These are phyloP conservation scores for Clitarchus hookeri DNA, from an alignment of 2,888 invertebrate species.

Conservation along the genomic window DNA sequence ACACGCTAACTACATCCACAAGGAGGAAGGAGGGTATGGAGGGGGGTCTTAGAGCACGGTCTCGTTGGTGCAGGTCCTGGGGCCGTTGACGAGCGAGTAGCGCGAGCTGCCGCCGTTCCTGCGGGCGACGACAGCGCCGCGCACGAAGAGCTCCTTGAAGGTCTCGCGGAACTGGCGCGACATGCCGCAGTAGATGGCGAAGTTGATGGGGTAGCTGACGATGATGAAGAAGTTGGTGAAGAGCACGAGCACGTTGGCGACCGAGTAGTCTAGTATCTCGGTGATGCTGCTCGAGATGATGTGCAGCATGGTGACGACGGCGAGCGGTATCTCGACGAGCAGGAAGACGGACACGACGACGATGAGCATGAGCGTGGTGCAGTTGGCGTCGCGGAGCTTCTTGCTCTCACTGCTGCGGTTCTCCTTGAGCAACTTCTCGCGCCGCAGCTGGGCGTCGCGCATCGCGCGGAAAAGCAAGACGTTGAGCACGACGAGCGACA, in stretches of 20 bases:
- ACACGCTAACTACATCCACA: too few species aligned
- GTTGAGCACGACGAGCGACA: constrained; percentile 85
- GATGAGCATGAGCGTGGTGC: constrained; percentile 85
- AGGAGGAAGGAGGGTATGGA: neutral
- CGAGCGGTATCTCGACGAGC: constrained; percentile 81
- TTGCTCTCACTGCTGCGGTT: constrained; percentile 80
- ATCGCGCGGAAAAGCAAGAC: constrained; percentile 84
- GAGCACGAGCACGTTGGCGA: constrained; percentile 76
- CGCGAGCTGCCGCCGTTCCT: constrained; percentile 73
- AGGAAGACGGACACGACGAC: constrained; percentile 85
- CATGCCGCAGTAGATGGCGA: constrained; percentile 97
- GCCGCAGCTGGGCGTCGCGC: constrained; percentile 78
- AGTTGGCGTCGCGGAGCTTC: constrained; percentile 76
- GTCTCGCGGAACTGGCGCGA: constrained; percentile 92
- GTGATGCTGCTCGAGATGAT: constrained; percentile 76
- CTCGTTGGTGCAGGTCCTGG: constrained; percentile 77
- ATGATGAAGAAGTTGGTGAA: constrained; percentile 92
- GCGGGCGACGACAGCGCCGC: constrained; percentile 62
- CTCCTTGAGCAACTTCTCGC: constrained; percentile 77
- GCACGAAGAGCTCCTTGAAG: constrained; percentile 81
- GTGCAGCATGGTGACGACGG: constrained; percentile 80
- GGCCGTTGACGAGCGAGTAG: constrained; percentile 81
- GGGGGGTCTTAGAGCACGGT: constrained; percentile 66
- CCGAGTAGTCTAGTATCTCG: constrained; percentile 74
- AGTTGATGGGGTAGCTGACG: constrained; percentile 89